Percentiles rank a stretch among this genome's conserved stretches.
Evolutionary conservation across 2,113 vertebrate genomes (phyloP).

Genomic region (Sinocyclocheilus grahami): DNA sequence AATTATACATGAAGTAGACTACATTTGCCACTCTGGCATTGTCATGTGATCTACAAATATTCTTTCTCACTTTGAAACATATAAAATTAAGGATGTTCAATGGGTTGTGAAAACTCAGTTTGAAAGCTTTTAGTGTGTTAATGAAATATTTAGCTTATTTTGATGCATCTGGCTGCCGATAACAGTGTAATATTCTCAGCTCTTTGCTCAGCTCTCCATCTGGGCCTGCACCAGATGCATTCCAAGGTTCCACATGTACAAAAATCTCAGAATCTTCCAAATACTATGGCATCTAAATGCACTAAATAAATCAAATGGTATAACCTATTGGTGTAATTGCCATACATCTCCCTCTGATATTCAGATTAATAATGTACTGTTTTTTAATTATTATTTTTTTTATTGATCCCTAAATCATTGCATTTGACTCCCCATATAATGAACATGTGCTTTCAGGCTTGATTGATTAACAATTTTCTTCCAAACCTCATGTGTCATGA

Average conservation of each 20-base stretch:
- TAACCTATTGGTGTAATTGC: not conserved
- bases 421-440: not conserved
- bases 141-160: not conserved
- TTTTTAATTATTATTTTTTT: too few species aligned
- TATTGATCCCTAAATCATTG: not conserved
- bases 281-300: not conserved
- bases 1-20: not conserved
- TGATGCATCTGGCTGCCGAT: not conserved
- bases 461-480: not conserved
- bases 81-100: not conserved
- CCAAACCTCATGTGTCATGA: not conserved
- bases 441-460: not conserved
- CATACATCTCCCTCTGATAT: not conserved
- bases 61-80: not conserved
- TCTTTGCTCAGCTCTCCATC: conserved; percentile 5
- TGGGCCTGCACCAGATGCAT: not conserved
- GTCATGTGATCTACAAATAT: not conserved
- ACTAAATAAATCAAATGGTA: not conserved
- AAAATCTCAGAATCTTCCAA: not conserved
- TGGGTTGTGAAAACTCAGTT: not conserved
- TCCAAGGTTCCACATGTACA: not conserved
- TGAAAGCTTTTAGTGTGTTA: not conserved
- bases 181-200: not conserved
- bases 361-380: not conserved
- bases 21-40: not conserved